A percentile compares a stretch with the other conserved stretches of the same genome.
Evolutionary conservation across 2,113 vertebrate genomes (phyloP).

Genomic region (Lepisosteus oculatus): DNA sequence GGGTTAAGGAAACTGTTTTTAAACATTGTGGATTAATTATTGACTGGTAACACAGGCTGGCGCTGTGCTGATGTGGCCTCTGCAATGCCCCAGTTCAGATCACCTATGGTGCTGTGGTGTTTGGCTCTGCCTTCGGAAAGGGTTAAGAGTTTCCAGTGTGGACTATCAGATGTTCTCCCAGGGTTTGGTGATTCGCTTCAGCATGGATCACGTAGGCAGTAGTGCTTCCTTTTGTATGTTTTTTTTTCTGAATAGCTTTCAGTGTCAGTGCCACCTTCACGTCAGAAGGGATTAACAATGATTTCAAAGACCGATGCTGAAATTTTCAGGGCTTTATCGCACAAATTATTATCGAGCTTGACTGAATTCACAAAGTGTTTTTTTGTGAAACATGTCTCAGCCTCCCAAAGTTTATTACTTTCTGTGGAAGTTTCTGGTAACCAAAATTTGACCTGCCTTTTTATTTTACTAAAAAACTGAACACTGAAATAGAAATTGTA

Average conservation of each 20-base stretch:
- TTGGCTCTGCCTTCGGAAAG: too few relatives aligned
- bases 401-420: conserved; percentile 25
- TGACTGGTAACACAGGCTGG: not conserved
- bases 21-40: not conserved
- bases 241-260: conserved; percentile 7
- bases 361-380: conserved; percentile 32
- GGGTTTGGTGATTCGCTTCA: not conserved
- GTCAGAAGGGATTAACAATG: conserved; percentile 25
- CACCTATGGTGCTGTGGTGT: too few relatives aligned
- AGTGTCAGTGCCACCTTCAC: not conserved
- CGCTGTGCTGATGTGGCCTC: not conserved
- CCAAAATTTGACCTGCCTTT: too few relatives aligned
- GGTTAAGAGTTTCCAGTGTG: not conserved
- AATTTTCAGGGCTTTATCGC: conserved; percentile 11
- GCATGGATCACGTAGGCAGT: not conserved
- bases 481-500: too few relatives aligned
- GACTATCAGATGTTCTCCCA: not conserved
- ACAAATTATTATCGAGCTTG: conserved; percentile 18
- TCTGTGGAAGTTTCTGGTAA: not conserved
- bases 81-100: not conserved
- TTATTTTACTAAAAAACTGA: too few relatives aligned
- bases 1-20: too few relatives aligned
- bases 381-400: conserved; percentile 21
- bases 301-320: conserved; percentile 21
- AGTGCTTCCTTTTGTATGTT: not conserved